Evolutionary conservation across 2,797 vertebrate genomes (phyloP), one percentile per base, ranked within the genome.

Genomic region (Galago senegalensis): DNA sequence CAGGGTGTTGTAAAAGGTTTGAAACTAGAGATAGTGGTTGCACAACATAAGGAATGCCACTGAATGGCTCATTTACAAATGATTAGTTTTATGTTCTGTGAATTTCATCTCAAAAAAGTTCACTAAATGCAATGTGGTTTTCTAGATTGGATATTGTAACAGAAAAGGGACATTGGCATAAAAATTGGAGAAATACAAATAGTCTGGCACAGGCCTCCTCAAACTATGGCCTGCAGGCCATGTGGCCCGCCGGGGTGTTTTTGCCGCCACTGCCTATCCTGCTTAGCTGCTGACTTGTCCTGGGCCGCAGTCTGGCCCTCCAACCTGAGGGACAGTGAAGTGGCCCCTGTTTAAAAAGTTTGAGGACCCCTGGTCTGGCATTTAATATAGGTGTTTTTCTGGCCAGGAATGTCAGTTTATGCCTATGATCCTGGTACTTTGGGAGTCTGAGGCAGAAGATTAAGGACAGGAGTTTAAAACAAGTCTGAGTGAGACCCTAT

Each of bases 1-100:
- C 6, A 58, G 34, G 29, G 60, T 25, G 11, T 69, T 61, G 40
- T 65, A 43, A 89, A 89, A 56, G 23, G 89, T 86, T 96, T 89
- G 75, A 69, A 95, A 58, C 37, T 77, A 58, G 65, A 89, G 13
- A 18, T 63, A 37, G 4, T n/a, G 58, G n/a, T 72, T 87, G 58
- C 23, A 46, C 3, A 85, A n/a, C 72, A 61, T 88, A 43, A 65
- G 49, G 81, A 70, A 84, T 76, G 43, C 58, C 34, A 82, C 25
- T 31, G 29, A 58, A 70, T 34, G 83, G 70, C 61, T 80, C 7
- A 34, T 83, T 76, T 86, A 7, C 82, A 92, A 73, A 82, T 53
- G 69, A 13, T 83, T 91, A 77, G 83, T 73, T 92, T 88, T 96
- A 94, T 86, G 23, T 89, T 83, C 49, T 70, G 65, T 75, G 63